Base-by-base conservation (phyloP, 2,888 invertebrate species). In the Heliconius aoede region DNA sequence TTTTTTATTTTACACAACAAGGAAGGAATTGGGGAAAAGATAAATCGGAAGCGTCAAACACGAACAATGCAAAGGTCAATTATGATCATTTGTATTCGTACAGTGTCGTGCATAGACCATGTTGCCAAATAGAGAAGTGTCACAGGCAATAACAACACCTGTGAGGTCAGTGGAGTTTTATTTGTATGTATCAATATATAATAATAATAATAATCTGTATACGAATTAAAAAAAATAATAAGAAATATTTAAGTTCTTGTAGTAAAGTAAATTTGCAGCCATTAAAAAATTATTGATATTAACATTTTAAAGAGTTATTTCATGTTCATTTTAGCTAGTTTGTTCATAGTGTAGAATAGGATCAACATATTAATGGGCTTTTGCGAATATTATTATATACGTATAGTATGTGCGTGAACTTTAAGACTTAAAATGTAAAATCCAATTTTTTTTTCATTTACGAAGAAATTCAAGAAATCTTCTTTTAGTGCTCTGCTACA, bases 121-220 rank as follows among this genome's bases (percentile, higher is more conserved):
- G 81, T 80, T 77, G 82, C 83, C 83, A 84, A 83, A 84, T 82
- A 82, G 69, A 83, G 81, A 74, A 72, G 68, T 75, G 62, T 64
- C 76, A 72, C n/a, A 82, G 83, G 85, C 86, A 87, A 86, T 86
- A 85, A 85, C 85, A 85, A 84, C 84, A 62, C 81, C 74, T 83
- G 84, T 87, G 89, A 88, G 90, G 90, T 87, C 88, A 85, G 80
- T 83, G 72, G 78, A 77, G 89, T 90, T 90, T 89, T 90, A 72
- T 72, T 73, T 71, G n/a, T 68, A 55, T 55, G 51, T 71, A 76
- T 77, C 75, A 62, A 75, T 71, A 65, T 21, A 21, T 46, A 62
- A 65, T 65, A 55, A 55, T 65, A 55, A 55, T 30, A 73, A 72
- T 58, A 67, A 26, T 26, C 55, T 58, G 18, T 64, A n/a, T 68